These are phyloP conservation scores for Muntiacus muntjak DNA, from an alignment of 2,113 vertebrate genomes.

Conservation along the genomic window DNA sequence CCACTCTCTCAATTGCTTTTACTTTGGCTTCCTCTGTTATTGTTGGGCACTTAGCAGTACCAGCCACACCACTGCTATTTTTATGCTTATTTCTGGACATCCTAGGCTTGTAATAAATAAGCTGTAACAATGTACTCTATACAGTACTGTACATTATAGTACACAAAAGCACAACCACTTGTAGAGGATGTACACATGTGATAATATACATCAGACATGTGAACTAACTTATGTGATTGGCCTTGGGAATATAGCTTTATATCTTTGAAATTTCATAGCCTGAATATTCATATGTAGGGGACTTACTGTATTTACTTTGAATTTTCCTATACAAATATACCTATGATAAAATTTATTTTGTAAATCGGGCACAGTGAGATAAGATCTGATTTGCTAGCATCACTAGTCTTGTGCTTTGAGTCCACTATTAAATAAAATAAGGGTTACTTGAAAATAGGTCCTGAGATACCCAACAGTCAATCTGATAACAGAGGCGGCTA, in stretches of 20 bases:
- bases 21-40: not conserved
- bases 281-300: not conserved
- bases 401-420: not conserved
- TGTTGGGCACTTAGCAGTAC: not conserved
- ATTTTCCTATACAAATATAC: not conserved
- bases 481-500: not conserved
- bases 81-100: not conserved
- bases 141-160: not conserved
- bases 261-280: not conserved
- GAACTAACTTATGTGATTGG: not conserved
- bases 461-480: not conserved
- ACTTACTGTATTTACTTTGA: not conserved
- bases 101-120: not conserved
- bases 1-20: not conserved
- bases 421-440: not conserved
- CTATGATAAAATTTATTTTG: not conserved
- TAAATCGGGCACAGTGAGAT: not conserved
- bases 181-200: not conserved
- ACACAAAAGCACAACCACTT: not conserved
- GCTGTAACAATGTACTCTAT: not conserved
- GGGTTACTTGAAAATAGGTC: not conserved
- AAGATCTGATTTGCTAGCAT: not conserved
- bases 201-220: not conserved
- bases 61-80: not conserved
- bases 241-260: not conserved